phyloP scores from a whole-genome alignment of 2,113 vertebrate genomes.

The Coreoperca whiteheadi region DNA sequence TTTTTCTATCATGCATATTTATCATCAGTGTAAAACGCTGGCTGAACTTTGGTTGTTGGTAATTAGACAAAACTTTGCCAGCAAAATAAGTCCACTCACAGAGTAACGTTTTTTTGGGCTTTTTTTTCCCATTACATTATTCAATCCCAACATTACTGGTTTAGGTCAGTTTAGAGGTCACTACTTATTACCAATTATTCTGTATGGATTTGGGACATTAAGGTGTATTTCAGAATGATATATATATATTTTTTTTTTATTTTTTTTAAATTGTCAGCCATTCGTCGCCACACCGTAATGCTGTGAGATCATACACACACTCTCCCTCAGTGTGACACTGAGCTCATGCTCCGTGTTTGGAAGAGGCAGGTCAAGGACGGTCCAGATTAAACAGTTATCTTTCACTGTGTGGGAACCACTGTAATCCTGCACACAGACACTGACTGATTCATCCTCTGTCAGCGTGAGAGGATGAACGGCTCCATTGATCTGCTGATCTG shows the following conservation, averaged over 20 bases:
- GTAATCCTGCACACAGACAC: constrained; percentile 62
- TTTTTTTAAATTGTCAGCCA: neutral
- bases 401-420: constrained; percentile 44
- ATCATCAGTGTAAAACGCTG: neutral
- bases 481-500: constrained; percentile 44
- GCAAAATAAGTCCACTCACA: neutral
- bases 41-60: neutral
- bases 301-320: constrained; percentile 17
- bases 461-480: constrained; percentile 29
- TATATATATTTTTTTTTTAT: neutral
- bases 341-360: constrained; percentile 50
- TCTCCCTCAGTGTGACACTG: neutral
- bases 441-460: constrained; percentile 29
- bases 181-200: neutral
- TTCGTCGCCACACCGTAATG: neutral
- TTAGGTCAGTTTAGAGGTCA: neutral
- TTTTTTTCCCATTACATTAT: constrained; percentile 12
- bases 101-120: neutral
- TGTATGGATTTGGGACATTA: neutral
- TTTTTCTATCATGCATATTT: neutral
- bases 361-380: constrained; percentile 69
- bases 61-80: constrained; percentile 3
- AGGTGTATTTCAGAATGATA: neutral
- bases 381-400: constrained; percentile 69
- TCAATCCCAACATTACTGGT: neutral